Base-by-base conservation (phyloP, 1,140 invertebrate species). In the Sogatella furcifera region DNA sequence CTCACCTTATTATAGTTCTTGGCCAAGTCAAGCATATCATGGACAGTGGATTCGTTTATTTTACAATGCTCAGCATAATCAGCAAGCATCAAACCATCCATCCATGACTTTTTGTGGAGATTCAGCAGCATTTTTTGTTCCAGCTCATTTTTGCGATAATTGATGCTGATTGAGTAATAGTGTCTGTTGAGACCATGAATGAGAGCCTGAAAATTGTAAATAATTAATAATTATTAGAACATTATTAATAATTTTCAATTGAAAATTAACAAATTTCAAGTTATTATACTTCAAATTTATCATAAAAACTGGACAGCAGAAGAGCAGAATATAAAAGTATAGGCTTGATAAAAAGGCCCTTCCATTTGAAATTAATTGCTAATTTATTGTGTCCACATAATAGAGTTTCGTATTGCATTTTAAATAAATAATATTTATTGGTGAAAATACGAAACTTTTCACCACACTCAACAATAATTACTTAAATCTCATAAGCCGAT, bases 91-190 rank as follows among this genome's bases (percentile, higher is more conserved):
- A 99, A 81, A 19, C 97, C 97, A 77, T 99, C 97, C 82, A 97
- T 97, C 97, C 97, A 99, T 1, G 92, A 97, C 74, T 98, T 97
- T 77, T 99, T 99, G 73, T 99, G 94, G 52, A 99, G 78, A 80
- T 99, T 99, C 28, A 99, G 75, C 42, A 99, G 77, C 97, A 99
- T 99, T 80, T 97, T 98, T 71, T 99, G 97, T 76, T 99, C 97
- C 53, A 98, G 74, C 75, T 98, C 94, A 78, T 98, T 98, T 75
- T 98, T 99, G 59, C 95, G 84, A 76, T 99, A 99, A 76, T 99
- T 99, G 70, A 99, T 99, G 72, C 95, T 95, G 69, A 99, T 98
- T 21, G 95, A 98, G 73, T 99, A 99, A 72, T 99, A 99, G 77
- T 99, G 97, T 65, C 97, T 84, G 74, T 99, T 99, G 2, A 99